Base-by-base conservation (phyloP, 2,797 vertebrate species). In the Leptoclinus maculatus region DNA sequence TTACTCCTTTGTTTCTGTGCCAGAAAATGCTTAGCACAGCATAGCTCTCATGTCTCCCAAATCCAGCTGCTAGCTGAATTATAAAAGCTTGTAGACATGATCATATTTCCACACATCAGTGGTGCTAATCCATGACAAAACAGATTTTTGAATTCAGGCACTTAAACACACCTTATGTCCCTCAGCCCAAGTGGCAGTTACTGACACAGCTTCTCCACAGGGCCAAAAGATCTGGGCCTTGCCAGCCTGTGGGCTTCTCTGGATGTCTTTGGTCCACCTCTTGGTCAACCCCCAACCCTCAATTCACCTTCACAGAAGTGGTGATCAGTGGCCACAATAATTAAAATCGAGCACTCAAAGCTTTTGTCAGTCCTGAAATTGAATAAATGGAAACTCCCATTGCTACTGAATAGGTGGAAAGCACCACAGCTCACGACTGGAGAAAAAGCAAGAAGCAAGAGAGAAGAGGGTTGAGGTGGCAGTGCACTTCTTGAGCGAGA, bases 391-490 rank as follows among this genome's bases (percentile, higher is more conserved):
- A 82, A 54, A 29, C 45, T 66, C 4, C 17, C 7, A 53, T 70
- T 76, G 25, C 63, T 29, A 5, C 10, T 60, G 45, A 79, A 66
- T 38, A 47, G 14, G 23, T 47, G 29, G 27, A 76, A 70, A 13
- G 41, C 69, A 54, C 27, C 25, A 41, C 17, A 59, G 53, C 60
- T 76, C 66, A 64, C 10, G 12, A 62, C 43, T 56, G 60, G 21
- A 57, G 57, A 19, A 62, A 39, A 79, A 71, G 14, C 23, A 51
- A 39, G 21, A 25, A 72, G 32, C 56, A 53, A 64, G 69, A 65
- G 27, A 69, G 57, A 76, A 54, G 34, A 65, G 47, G 38, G 58
- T 10, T 74, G 65, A 80, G 78, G 69, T 75, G 60, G 43, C 63
- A 71, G 54, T 56, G 65, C 60, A 34, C 67, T 62, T 82, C 39